These are phyloP conservation scores for Crypturellus tataupa DNA, from an alignment of 2,797 vertebrate genomes.

Conservation along the genomic window DNA sequence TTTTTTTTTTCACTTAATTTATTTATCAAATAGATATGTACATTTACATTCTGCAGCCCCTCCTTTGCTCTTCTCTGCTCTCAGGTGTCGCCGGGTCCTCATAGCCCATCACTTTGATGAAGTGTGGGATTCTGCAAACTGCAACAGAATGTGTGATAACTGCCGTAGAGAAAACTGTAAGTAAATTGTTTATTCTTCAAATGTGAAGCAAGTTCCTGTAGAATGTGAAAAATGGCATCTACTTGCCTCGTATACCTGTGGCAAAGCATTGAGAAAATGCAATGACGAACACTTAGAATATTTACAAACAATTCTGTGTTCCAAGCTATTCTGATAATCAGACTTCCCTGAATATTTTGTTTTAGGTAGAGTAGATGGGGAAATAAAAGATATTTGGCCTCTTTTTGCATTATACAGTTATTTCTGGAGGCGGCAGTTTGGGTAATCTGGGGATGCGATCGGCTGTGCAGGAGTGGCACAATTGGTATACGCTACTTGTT, in stretches of 20 bases:
- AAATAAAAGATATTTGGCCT: neutral
- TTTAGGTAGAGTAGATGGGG: neutral
- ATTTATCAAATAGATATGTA: rapidly evolving
- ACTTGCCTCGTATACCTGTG: neutral
- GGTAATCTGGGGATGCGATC: neutral
- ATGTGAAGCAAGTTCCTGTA: neutral
- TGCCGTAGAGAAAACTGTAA: conserved; percentile 86
- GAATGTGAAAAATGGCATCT: neutral
- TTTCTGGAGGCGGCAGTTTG: neutral
- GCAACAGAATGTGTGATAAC: conserved; percentile 93
- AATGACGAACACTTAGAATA: neutral
- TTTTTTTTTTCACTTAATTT: neutral
- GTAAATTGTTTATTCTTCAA: neutral
- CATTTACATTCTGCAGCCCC: neutral
- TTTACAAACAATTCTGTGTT: neutral
- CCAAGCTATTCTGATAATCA: neutral
- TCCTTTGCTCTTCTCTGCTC: neutral
- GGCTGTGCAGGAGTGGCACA: neutral
- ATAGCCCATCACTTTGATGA: conserved; percentile 96
- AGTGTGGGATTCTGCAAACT: conserved; percentile 91
- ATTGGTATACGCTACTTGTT: neutral
- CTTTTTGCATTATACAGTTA: neutral
- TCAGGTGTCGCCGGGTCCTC: conserved; percentile 92
- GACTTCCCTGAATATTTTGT: neutral
- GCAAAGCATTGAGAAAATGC: neutral